Base-by-base conservation (phyloP, 1,140 invertebrate genomes). In the Drosophila dunni region DNA sequence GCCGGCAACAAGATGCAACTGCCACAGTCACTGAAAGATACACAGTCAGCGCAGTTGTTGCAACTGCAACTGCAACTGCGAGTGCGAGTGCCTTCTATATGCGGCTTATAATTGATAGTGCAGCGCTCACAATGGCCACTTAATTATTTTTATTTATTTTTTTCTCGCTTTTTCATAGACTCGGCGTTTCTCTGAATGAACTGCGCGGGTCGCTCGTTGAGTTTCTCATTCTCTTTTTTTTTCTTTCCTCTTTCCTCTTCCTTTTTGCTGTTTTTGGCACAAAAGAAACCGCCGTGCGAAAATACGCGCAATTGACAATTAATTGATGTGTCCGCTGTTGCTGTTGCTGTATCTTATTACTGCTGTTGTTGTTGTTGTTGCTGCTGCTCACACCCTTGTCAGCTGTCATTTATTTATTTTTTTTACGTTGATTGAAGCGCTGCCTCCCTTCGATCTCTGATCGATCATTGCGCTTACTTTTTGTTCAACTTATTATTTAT, bases 241-340 rank as follows among this genome's bases (percentile, higher is more conserved):
- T 64, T 69, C 9, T 65, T 74, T 64, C 65, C 9, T 44, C 9
- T 38, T 15, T 40, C 15, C 8, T 67, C 42, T 45, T 63, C 65
- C 51, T 68, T 56, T 54, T 24, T 48, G 7, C 44, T 45, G 61
- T 46, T 42, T 61, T 53, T 40, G 46, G 50, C 69, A 83, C 84
- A 86, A 86, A 86, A 74, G 82, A 83, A 88, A 89, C 83, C 84
- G 83, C 83, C 84, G 83, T 86, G 83, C 83, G 83, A 86, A 86
- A 86, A 86, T 83, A 86, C 83, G 84, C 84, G 84, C 84, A 89
- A 89, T 89, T 89, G 84, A 89, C 84, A 89, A 89, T 89, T 89
- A 89, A 89, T 89, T 89, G 84, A 89, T 89, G 84, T 89, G 84
- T 89, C 84, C 85, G 84, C 84, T 89, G 54, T 17, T 68, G 67